Conservation (phyloP, 1,140 invertebrate genomes). For the Cecropterus lyciades region DNA sequence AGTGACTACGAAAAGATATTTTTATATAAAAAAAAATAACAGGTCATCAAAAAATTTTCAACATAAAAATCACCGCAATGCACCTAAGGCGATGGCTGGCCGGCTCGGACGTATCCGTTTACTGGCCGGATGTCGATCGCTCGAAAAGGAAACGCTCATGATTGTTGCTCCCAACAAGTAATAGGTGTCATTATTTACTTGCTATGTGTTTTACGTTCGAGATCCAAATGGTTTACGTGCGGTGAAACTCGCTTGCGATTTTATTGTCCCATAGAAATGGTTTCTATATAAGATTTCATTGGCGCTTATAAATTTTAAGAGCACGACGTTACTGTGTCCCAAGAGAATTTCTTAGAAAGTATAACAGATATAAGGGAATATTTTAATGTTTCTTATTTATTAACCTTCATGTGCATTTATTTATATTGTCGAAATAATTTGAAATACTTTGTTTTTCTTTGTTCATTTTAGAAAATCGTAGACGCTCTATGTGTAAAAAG, state of each 20-base stretch:
- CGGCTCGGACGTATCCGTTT: constrained; percentile 52
- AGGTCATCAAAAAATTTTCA: not conserved
- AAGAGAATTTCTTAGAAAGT: too few species aligned
- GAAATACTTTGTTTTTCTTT: too few species aligned
- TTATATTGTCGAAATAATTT: too few species aligned
- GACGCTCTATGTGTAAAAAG: too few species aligned
- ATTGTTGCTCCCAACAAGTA: constrained; percentile 65
- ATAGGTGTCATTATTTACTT: constrained; percentile 68
- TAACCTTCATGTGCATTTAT: too few species aligned
- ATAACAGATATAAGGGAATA: too few species aligned
- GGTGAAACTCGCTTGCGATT: constrained; percentile 8
- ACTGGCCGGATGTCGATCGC: constrained; percentile 69
- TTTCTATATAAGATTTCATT: not conserved
- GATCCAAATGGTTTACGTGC: constrained; percentile 7
- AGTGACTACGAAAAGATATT: too few species aligned
- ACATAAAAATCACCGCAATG: constrained; percentile 3
- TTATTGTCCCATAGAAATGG: constrained; percentile 2
- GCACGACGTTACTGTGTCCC: too few species aligned
- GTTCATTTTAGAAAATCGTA: too few species aligned
- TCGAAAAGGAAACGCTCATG: constrained; percentile 68
- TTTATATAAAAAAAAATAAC: too few species aligned
- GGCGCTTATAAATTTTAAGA: not conserved
- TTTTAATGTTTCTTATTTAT: too few species aligned
- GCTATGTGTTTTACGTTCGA: constrained; percentile 47
- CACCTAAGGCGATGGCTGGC: constrained; percentile 32